These are phyloP conservation scores for Atethmia centrago DNA, from an alignment of 2,888 invertebrate genomes.

Conservation along the genomic window DNA sequence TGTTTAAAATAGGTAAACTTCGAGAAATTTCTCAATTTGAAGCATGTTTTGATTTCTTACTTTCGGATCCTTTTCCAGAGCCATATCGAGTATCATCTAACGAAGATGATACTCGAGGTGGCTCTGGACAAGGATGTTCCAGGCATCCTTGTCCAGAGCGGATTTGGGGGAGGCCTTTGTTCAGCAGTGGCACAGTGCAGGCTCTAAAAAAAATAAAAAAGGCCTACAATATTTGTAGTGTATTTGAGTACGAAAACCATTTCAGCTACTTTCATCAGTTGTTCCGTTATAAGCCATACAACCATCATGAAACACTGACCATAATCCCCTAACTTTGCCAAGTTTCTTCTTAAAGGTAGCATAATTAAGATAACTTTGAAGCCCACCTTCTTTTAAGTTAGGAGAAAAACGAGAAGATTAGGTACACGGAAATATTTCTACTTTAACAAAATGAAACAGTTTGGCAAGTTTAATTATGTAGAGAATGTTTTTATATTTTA, in stretches of 20 bases:
- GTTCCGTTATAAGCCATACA: not conserved
- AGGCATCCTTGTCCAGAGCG: no score
- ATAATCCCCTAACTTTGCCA: not conserved
- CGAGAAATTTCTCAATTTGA: not conserved
- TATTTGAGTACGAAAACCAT: not conserved
- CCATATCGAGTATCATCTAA: no score
- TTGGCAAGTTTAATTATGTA: slow-evolving; percentile 2
- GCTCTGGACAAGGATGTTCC: not conserved
- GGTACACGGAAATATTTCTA: not conserved
- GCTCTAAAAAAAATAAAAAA: not conserved
- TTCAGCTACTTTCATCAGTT: not conserved
- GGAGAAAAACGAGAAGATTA: slow-evolving; percentile 13
- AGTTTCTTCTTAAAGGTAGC: not conserved
- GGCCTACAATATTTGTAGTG: not conserved
- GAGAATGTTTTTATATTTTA: slow-evolving; percentile 5
- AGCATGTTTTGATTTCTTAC: not conserved
- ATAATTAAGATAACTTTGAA: slow-evolving; percentile 4
- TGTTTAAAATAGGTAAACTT: not conserved
- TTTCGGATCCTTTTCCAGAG: no score
- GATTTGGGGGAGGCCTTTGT: no score
- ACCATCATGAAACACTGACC: not conserved
- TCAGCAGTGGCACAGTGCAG: no score
- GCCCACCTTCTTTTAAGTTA: not conserved
- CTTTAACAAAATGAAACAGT: slow-evolving; percentile 3
- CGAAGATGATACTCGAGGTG: not conserved